phyloP scores from a whole-genome alignment of 2,888 invertebrate species.

The Acleris literana region DNA sequence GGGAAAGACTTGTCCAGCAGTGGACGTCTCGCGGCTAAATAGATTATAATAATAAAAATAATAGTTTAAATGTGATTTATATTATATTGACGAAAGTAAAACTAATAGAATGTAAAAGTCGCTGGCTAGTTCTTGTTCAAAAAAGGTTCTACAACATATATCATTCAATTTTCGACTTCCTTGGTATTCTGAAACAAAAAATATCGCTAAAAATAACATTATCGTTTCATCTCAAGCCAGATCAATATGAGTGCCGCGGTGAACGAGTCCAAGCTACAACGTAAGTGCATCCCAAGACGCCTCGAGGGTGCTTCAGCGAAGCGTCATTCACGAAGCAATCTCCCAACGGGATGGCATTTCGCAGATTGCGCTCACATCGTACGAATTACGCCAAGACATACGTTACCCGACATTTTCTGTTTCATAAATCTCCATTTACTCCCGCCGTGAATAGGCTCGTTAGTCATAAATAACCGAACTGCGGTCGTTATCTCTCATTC shows the following conservation, averaged over 20 bases:
- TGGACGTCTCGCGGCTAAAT: too few relatives aligned
- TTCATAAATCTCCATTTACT: slow-evolving; percentile 79
- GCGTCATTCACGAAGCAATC: slow-evolving; percentile 36
- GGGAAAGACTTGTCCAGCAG: too few relatives aligned
- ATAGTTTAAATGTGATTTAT: too few relatives aligned
- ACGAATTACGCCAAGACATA: slow-evolving; percentile 72
- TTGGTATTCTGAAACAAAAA: too few relatives aligned
- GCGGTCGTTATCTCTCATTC: slow-evolving; percentile 79
- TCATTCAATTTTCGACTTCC: too few relatives aligned
- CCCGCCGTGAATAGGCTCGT: slow-evolving; percentile 79
- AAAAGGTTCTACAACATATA: too few relatives aligned
- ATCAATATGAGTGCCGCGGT: slow-evolving; percentile 11
- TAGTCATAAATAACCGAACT: slow-evolving; percentile 81
- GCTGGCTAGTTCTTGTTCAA: too few relatives aligned
- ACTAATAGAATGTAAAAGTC: too few relatives aligned
- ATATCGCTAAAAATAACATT: too few relatives aligned
- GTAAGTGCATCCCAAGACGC: slow-evolving; percentile 13
- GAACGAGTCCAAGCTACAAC: slow-evolving; percentile 24
- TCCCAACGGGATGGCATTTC: slow-evolving; percentile 41
- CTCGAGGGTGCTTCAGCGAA: slow-evolving; percentile 14
- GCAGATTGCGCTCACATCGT: slow-evolving; percentile 38
- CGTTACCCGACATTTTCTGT: slow-evolving; percentile 75
- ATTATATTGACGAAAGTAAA: too few relatives aligned
- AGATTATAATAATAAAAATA: too few relatives aligned
- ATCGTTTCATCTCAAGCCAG: not conserved